These are phyloP conservation scores for Saccostrea cuccullata DNA, from an alignment of 1,140 invertebrate species.

Conservation along the genomic window DNA sequence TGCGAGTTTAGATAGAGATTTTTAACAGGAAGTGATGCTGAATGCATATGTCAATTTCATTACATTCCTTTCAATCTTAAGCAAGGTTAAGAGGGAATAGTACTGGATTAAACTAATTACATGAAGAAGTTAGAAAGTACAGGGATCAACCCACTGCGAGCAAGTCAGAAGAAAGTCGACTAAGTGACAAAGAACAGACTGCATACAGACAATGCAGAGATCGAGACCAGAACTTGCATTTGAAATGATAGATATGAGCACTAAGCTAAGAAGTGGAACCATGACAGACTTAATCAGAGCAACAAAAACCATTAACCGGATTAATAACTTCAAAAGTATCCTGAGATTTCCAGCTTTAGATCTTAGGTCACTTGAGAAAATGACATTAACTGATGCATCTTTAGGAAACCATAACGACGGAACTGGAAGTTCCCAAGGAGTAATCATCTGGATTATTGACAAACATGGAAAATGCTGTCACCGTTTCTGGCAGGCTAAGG, in stretches of 20 bases:
- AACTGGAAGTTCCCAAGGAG: conserved; percentile 48
- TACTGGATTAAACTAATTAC: conserved; percentile 48
- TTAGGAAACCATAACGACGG: conserved; percentile 49
- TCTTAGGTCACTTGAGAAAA: background rate
- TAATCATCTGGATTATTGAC: background rate
- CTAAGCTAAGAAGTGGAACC: too few relatives aligned
- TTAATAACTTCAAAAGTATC: conserved; percentile 25
- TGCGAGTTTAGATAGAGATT: conserved; percentile 1
- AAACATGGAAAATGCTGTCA: conserved; percentile 45
- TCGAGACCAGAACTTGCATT: conserved; percentile 57
- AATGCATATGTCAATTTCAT: conserved; percentile 34
- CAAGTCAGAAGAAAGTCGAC: conserved; percentile 8
- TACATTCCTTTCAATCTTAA: conserved; percentile 52
- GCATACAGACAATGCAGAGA: conserved; percentile 46
- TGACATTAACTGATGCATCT: conserved; percentile 55
- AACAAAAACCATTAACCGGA: conserved; percentile 25
- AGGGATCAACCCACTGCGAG: conserved; percentile 21
- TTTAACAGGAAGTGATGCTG: background rate
- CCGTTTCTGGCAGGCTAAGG: conserved; percentile 46
- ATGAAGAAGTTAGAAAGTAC: conserved; percentile 42
- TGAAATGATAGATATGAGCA: conserved; percentile 11
- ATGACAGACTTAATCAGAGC: too few relatives aligned
- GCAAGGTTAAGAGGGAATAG: conserved; percentile 39
- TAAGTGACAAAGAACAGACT: conserved; percentile 46
- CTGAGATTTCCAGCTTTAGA: background rate